These are phyloP conservation scores for Catharus bicknelli DNA, from an alignment of 2,113 vertebrate genomes.

Conservation along the genomic window DNA sequence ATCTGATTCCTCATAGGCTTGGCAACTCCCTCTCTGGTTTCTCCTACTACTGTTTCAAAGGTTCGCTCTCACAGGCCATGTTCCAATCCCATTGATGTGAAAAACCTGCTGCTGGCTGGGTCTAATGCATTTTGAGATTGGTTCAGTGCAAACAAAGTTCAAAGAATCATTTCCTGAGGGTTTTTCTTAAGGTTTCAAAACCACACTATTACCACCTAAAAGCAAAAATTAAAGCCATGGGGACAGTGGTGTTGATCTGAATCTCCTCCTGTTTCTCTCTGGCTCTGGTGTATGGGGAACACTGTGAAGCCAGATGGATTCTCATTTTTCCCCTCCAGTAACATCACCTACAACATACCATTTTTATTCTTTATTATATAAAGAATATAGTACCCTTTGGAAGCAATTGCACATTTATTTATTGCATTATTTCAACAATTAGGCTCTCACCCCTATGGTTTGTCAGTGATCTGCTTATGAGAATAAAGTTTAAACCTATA, in stretches of 20 bases:
- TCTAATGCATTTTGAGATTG: background rate
- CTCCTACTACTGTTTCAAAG: background rate
- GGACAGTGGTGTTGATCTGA: background rate
- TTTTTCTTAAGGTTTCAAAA: background rate
- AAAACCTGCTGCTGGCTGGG: background rate
- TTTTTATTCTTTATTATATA: background rate
- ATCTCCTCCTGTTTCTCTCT: background rate
- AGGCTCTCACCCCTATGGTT: background rate
- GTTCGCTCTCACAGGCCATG: rapidly evolving
- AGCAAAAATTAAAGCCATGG: background rate
- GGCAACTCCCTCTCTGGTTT: background rate
- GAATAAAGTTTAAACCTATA: background rate
- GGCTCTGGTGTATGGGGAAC: background rate
- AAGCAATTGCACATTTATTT: background rate
- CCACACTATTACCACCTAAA: background rate
- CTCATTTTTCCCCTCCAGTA: background rate
- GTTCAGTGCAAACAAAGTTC: background rate
- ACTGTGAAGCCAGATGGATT: background rate
- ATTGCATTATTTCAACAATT: background rate
- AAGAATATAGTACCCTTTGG: background rate
- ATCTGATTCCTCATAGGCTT: background rate
- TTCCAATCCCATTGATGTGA: background rate
- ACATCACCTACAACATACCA: background rate
- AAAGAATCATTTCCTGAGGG: background rate
- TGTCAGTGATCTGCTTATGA: background rate